phyloP scores from a whole-genome alignment of 2,888 invertebrate species.

The Griposia aprilina region DNA sequence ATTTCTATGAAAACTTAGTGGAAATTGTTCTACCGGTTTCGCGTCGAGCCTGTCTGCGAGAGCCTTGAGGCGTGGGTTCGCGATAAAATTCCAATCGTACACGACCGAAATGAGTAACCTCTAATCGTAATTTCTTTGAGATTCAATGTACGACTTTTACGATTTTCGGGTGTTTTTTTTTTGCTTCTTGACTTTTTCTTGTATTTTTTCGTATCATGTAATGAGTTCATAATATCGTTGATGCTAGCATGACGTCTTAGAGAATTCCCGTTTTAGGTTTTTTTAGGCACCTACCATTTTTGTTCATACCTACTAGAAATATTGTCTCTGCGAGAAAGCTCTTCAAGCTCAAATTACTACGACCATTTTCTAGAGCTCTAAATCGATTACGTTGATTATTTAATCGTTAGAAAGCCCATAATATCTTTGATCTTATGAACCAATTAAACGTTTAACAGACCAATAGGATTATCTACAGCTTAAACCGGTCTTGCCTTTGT shows the following conservation, averaged over 20 bases:
- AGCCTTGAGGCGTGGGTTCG: slow-evolving; percentile 49
- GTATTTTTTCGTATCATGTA: neutral
- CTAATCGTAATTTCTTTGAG: slow-evolving; percentile 33
- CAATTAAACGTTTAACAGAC: slow-evolving; percentile 53
- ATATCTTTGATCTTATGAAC: slow-evolving; percentile 58
- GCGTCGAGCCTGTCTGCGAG: no score
- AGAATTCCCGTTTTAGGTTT: neutral
- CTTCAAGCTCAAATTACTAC: neutral
- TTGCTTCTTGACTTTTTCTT: no score
- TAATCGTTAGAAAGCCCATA: slow-evolving; percentile 50
- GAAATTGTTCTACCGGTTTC: no score
- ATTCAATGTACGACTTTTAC: slow-evolving; percentile 30
- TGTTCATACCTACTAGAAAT: no score
- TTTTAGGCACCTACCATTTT: neutral
- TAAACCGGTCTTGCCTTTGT: slow-evolving; percentile 43
- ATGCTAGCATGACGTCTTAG: neutral
- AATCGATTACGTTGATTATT: slow-evolving; percentile 43
- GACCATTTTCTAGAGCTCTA: slow-evolving; percentile 15
- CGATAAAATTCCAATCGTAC: slow-evolving; percentile 57
- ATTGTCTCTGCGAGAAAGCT: neutral
- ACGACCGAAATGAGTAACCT: slow-evolving; percentile 45
- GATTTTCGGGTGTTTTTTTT: slow-evolving; percentile 1
- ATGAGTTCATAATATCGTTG: neutral
- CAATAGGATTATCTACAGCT: slow-evolving; percentile 57
- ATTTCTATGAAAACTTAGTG: no score